These are phyloP conservation scores for Andricus curvator DNA, from an alignment of 2,888 invertebrate genomes.

Conservation along the genomic window DNA sequence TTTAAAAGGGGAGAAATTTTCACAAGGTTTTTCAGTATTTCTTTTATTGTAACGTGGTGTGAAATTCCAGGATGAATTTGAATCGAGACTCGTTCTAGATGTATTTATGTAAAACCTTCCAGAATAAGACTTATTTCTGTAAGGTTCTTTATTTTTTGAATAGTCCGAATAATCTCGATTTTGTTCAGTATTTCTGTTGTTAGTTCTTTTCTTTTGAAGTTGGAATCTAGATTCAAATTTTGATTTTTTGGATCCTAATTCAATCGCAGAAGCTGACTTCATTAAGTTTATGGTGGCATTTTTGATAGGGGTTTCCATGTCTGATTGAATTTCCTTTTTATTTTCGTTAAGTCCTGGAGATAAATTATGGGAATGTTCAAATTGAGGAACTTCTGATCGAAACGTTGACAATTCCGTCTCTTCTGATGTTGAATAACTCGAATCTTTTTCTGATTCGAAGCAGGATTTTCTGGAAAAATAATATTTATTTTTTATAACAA, in stretches of 20 bases:
- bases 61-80: neutral
- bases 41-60: neutral
- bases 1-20: neutral
- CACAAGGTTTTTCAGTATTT: neutral
- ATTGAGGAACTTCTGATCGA: conserved; percentile 1
- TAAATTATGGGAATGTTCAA: neutral
- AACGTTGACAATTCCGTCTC: conserved; percentile 20
- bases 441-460: conserved; percentile 13
- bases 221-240: neutral
- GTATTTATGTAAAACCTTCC: neutral
- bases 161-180: neutral
- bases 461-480: neutral
- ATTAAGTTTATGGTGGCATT: neutral
- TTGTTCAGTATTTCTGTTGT: neutral
- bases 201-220: neutral
- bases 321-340: neutral
- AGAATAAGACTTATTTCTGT: neutral
- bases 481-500: neutral
- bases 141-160: conserved; percentile 8
- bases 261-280: neutral
- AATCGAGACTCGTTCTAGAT: neutral
- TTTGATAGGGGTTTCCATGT: neutral
- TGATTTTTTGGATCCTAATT: neutral
- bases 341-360: neutral
- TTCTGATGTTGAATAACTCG: neutral